Evolutionary conservation across 2,797 vertebrate genomes (phyloP).

Genomic region (Martes flavigula): DNA sequence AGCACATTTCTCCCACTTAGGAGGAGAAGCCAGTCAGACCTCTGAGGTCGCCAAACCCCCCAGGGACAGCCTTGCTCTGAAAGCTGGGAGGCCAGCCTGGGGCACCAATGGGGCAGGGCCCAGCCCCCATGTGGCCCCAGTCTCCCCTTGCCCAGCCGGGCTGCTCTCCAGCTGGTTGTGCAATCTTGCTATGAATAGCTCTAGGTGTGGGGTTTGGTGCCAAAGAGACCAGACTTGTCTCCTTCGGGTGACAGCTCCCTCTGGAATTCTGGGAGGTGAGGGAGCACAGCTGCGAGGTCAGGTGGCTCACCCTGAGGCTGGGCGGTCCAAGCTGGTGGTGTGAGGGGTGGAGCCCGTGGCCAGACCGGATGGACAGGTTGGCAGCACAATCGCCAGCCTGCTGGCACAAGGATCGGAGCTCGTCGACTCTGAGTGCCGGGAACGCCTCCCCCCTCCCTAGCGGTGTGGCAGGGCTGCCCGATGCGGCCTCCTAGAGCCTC

Average conservation of each 20-base stretch:
- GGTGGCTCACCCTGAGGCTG: slow-evolving; percentile 7
- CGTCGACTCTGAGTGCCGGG: neutral
- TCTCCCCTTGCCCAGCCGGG: neutral
- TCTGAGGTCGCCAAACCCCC: neutral
- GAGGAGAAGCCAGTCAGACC: neutral
- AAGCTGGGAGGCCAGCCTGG: neutral
- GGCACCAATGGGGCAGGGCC: neutral
- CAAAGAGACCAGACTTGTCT: slow-evolving; percentile 66
- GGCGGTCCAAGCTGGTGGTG: slow-evolving; percentile 53
- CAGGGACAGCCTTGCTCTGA: neutral
- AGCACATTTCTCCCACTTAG: neutral
- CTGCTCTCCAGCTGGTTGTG: slow-evolving; percentile 34
- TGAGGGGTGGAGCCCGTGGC: slow-evolving; percentile 66
- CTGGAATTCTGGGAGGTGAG: slow-evolving; percentile 73
- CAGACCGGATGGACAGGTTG: slow-evolving; percentile 65
- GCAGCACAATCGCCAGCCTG: neutral
- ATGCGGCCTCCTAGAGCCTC: neutral
- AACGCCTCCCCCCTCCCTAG: neutral
- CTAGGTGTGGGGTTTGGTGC: slow-evolving; percentile 56
- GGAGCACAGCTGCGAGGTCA: slow-evolving; percentile 49
- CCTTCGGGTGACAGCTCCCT: slow-evolving; percentile 49
- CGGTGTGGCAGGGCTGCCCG: neutral
- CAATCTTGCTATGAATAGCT: slow-evolving; percentile 59
- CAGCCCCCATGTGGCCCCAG: fast-evolving
- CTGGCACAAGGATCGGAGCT: neutral